Base-by-base conservation (phyloP, 2,113 vertebrate genomes). In the Caretta caretta region DNA sequence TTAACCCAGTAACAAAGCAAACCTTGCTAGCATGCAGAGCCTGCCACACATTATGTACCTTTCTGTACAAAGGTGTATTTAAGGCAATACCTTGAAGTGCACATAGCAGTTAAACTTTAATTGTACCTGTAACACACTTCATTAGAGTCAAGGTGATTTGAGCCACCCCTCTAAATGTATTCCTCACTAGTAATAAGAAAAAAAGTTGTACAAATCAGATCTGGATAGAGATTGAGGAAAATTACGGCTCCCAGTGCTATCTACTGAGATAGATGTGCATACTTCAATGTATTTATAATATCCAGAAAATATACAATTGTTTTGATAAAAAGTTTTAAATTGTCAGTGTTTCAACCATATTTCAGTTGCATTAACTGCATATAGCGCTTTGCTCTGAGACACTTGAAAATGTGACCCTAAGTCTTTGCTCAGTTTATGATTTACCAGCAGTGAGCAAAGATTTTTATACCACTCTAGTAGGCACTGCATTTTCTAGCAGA, bases 211-310 rank as follows among this genome's bases (percentile, higher is more conserved):
- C 72, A 76, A 25, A 25, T 76, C 38, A 46, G 42, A 46, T 76
- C 38, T 42, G 38, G n/a, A 46, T 46, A 75, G 38, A 76, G 24
- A 12, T 24, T 76, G n/a, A 76, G 12, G 10, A 76, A 25, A 46
- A 76, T 46, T 76, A 76, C n/a, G 11, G 38, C 46, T 76, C 38
- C 72, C 24, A 83, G 31, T 56, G 1, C 3, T 49, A 2, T 59
- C 12, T 85, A 1, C 0, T 1, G 10, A 25, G 27, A 49, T 2
- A 50, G 2, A 83, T 50, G 1, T 3, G 27, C 27, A 78, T 5
- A 54, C 31, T 3, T 0, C 48, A 3, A 0, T 75, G 29, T 13
- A 4, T 83, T 13, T 85, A 27, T 25, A 54, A 29, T 31, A 10
- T 54, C 17, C 72, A 59, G 20, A 50, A 83, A 54, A 72, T 62